A percentile compares a stretch with the other conserved stretches of the same genome.
phyloP scores from a whole-genome alignment of 2,113 vertebrate species.

The Tenrec ecaudatus region DNA sequence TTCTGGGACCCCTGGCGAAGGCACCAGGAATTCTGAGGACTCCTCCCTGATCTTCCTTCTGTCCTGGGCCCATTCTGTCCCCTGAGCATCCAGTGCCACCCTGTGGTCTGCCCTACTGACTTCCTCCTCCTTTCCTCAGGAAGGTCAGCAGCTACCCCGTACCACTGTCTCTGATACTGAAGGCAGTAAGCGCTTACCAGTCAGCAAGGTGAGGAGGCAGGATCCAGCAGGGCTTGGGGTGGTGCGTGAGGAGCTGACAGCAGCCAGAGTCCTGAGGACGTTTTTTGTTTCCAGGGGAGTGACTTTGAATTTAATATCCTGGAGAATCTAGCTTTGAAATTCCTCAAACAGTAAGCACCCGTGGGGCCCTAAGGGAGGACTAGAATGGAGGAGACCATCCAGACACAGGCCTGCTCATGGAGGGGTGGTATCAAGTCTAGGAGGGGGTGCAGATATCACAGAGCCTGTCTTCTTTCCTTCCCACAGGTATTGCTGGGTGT shows the following conservation, averaged over 20 bases:
- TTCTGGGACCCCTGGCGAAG: not conserved
- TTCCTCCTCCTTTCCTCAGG: conserved; percentile 80
- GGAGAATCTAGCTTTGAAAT: conserved; percentile 87
- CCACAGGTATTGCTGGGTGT: not conserved
- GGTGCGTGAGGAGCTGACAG: not conserved
- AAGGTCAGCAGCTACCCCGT: conserved; percentile 88
- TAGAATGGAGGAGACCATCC: not conserved
- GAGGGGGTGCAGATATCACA: not conserved
- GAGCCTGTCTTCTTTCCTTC: not conserved
- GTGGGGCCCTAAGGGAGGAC: not conserved
- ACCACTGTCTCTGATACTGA: conserved; percentile 88
- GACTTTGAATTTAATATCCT: conserved; percentile 89
- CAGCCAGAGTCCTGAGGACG: not conserved
- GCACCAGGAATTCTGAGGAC: not conserved
- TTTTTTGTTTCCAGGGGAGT: conserved; percentile 86
- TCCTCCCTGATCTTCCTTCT: not conserved
- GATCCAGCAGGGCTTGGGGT: not conserved
- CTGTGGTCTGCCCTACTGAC: not conserved
- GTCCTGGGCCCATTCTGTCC: not conserved
- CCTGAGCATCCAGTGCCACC: not conserved
- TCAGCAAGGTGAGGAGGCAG: conserved; percentile 86
- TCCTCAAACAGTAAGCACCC: conserved; percentile 87
- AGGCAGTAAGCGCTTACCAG: conserved; percentile 86
- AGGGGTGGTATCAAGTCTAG: not conserved
- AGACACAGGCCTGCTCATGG: not conserved